Evolutionary conservation across 2,113 vertebrate species (phyloP), one percentile per base, ranked within the genome.

Genomic region (Elanoides forficatus): DNA sequence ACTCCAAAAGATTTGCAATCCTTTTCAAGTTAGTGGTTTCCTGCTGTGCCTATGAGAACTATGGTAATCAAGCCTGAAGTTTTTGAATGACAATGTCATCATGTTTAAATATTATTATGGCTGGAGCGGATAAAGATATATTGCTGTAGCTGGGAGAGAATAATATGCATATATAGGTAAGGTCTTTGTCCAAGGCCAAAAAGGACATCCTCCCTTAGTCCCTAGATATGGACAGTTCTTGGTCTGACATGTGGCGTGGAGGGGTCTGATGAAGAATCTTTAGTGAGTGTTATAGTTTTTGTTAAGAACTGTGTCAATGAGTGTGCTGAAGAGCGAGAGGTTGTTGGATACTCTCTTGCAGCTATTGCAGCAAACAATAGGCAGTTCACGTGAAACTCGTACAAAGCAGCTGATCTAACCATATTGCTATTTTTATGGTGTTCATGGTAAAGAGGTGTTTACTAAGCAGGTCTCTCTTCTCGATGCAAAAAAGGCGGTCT

Each of bases 31-130:
- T 88, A 74, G 32, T 62, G n/a, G 29, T 55, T 94, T 97, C 82
- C 65, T 71, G 55, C 67, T 74, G 82, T 42, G 85, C 68, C 42
- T 68, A 23, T 79, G 42, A 88, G 72, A 92, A 86, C 52, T 42
- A 36, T 22, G 40, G 43, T 81, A 89, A 95, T 78, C 72, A 56
- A 59, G 67, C 72, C 55, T 81, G 82, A 53, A 96, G 47, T 13
- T 92, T 92, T 74, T 92, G 94, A 94, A 90, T 86, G 86, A 86
- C 81, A 81, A 18, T 34, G 42, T 90, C 58, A 20, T 81, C 66
- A 8, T 67, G 32, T 82, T 94, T 86, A 93, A 74, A 68, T 88
- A 81, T 67, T 81, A 88, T 88, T 86, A 50, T 78, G 58, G 52
- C 26, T 81, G 38, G 63, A 90, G n/a, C 22, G 43, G 72, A 40